Evolutionary conservation across 2,888 invertebrate species (phyloP).

Genomic region (Agrotis segetum): DNA sequence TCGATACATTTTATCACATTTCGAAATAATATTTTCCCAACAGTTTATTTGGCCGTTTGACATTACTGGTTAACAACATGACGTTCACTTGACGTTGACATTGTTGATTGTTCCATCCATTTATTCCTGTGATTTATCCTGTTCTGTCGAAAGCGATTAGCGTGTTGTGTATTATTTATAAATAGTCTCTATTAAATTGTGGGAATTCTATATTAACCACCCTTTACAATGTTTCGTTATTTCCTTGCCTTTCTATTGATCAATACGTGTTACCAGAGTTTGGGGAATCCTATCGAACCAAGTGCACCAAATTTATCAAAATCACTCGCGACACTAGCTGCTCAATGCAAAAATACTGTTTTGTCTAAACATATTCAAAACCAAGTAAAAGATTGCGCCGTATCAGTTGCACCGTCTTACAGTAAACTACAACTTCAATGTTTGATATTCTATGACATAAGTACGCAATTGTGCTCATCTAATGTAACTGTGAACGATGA

Average conservation of each 20-base stretch:
- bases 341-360: conserved; percentile 76
- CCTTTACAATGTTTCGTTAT: conserved; percentile 75
- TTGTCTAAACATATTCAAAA: conserved; percentile 72
- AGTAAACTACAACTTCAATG: conserved; percentile 77
- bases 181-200: conserved; percentile 33
- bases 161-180: conserved; percentile 48
- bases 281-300: conserved; percentile 73
- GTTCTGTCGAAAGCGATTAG: conserved; percentile 27
- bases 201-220: conserved; percentile 12
- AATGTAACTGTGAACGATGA: conserved; percentile 71
- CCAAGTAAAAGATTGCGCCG: conserved; percentile 73
- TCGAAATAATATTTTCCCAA: conserved; percentile 8
- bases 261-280: conserved; percentile 76
- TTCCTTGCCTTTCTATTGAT: conserved; percentile 77
- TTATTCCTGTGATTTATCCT: conserved; percentile 32
- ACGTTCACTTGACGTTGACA: conserved; percentile 40
- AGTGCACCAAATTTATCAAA: conserved; percentile 56
- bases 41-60: neutral
- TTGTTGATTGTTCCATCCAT: conserved; percentile 48
- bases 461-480: conserved; percentile 78
- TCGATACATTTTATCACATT: neutral
- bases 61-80: conserved; percentile 12
- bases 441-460: conserved; percentile 85
- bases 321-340: conserved; percentile 69
- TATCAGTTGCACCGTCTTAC: conserved; percentile 65